Percentiles rank a stretch among this genome's conserved stretches.
Evolutionary conservation across 2,888 invertebrate genomes (phyloP).

Genomic region (Pachydiplax longipennis): DNA sequence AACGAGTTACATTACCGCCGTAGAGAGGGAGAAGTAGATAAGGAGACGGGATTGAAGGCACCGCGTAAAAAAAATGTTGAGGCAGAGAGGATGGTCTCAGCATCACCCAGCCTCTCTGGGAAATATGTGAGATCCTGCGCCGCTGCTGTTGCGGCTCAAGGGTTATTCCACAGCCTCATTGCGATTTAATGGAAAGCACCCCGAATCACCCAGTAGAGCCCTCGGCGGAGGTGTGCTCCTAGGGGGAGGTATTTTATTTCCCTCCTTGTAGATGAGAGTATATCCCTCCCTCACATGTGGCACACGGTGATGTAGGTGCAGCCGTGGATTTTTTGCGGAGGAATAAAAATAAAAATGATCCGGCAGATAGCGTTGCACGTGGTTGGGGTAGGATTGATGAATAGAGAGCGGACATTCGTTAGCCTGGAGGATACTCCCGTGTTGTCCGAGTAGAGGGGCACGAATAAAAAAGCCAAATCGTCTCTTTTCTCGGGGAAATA

Average conservation of each 20-base stretch:
- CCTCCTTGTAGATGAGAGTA: not conserved
- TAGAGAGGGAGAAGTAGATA: not conserved
- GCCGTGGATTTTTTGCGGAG: not conserved
- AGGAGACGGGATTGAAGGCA: no score
- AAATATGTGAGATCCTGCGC: constrained; percentile 35
- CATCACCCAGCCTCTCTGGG: not conserved
- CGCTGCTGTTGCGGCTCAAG: constrained; percentile 23
- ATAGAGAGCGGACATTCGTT: not conserved
- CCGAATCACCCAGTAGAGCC: constrained; percentile 25
- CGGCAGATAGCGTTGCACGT: not conserved
- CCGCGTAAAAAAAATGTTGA: not conserved
- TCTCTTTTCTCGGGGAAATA: no score
- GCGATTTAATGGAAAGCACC: constrained; percentile 44
- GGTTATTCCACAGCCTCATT: constrained; percentile 39
- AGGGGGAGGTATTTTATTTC: not conserved
- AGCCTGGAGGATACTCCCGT: not conserved
- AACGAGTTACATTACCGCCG: not conserved
- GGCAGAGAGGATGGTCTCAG: not conserved
- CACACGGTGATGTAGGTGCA: not conserved
- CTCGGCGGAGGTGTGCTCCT: not conserved
- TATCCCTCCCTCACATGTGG: not conserved
- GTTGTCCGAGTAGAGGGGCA: not conserved
- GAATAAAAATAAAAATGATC: not conserved
- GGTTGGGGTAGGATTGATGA: not conserved
- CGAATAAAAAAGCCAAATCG: no score